Evolutionary conservation across 2,113 vertebrate genomes (phyloP).

Genomic region (Coreoperca whiteheadi): DNA sequence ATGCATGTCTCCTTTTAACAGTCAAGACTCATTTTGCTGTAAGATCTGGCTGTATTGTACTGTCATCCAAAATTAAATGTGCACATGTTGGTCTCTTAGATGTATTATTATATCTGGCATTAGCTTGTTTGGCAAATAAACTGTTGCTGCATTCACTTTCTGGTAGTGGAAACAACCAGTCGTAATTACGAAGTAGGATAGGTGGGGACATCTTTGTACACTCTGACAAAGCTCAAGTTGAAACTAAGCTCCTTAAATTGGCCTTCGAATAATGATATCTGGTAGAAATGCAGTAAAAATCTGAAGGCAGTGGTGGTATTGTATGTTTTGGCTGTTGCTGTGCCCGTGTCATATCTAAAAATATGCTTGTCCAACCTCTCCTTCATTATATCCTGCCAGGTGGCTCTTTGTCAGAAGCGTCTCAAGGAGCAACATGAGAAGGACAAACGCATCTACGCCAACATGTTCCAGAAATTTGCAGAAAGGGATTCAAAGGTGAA

Average conservation of each 20-base stretch:
- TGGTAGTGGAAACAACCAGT: background rate
- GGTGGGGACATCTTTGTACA: background rate
- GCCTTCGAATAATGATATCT: background rate
- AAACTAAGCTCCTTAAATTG: background rate
- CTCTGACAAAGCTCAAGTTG: background rate
- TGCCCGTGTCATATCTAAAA: background rate
- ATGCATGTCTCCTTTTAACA: background rate
- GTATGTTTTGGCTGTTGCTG: background rate
- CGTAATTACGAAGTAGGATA: background rate
- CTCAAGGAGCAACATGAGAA: constrained; percentile 93
- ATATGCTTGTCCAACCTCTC: background rate
- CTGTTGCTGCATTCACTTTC: background rate
- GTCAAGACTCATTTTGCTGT: background rate
- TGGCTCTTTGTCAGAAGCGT: constrained; percentile 89
- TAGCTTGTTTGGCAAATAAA: background rate
- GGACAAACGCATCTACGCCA: constrained; percentile 96
- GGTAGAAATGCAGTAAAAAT: background rate
- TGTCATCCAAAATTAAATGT: background rate
- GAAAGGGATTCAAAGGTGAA: constrained; percentile 92
- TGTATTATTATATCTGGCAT: background rate
- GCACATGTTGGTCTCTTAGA: background rate
- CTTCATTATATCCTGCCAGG: constrained; percentile 38
- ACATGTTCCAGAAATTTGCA: constrained; percentile 97
- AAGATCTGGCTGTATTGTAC: background rate
- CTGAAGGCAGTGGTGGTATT: background rate